Evolutionary conservation across 64 coral and sea anemone genomes (phyloP).

Genomic region (Acropora tenuis): DNA sequence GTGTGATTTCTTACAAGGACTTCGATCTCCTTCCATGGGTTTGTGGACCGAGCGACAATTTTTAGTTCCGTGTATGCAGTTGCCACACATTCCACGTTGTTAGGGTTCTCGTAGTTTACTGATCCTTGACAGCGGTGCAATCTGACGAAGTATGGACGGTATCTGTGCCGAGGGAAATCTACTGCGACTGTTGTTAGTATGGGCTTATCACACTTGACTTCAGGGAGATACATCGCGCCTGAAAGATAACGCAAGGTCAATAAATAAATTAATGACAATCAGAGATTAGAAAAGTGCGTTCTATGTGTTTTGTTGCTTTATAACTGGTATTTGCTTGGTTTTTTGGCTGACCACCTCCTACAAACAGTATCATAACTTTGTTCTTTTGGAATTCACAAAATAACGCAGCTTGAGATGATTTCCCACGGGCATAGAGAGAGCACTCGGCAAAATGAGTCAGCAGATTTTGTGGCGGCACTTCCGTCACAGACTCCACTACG

Average conservation of each 20-base stretch:
- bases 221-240: neutral
- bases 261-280: neutral
- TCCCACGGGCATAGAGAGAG: too few relatives aligned
- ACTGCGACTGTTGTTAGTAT: conserved; percentile 48
- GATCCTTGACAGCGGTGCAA: conserved; percentile 61
- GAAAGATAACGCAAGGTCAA: neutral
- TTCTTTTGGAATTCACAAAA: too few relatives aligned
- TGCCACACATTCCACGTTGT: conserved; percentile 27
- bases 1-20: conserved; percentile 51
- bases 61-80: conserved; percentile 1
- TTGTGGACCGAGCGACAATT: neutral
- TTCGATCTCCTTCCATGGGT: neutral
- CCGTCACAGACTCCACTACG: too few relatives aligned
- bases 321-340: too few relatives aligned
- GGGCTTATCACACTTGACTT: conserved; percentile 32
- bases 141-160: conserved; percentile 49
- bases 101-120: neutral
- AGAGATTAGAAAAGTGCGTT: too few relatives aligned
- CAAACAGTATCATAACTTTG: too few relatives aligned
- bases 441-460: too few relatives aligned
- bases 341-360: too few relatives aligned
- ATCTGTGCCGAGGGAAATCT: conserved; percentile 24
- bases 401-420: too few relatives aligned
- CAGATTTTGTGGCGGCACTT: too few relatives aligned
- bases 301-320: too few relatives aligned